These are phyloP conservation scores for Paramisgurnus dabryanus DNA, from an alignment of 2,113 vertebrate genomes.

Conservation along the genomic window DNA sequence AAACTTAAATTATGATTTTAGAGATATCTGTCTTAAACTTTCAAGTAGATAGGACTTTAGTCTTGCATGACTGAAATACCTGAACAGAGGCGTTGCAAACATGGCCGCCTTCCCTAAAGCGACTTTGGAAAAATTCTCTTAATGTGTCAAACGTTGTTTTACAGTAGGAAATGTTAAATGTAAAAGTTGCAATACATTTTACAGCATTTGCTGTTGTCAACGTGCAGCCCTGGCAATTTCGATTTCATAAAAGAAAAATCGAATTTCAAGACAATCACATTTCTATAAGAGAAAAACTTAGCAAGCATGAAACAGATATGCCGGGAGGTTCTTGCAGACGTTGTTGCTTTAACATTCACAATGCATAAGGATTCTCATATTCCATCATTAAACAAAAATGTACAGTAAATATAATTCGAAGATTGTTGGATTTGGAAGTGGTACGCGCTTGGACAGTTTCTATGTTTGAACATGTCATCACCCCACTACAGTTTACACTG, in stretches of 20 bases:
- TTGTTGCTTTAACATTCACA: neutral
- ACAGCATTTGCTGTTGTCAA: too few relatives aligned
- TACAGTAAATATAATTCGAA: constrained; percentile 17
- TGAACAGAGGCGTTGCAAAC: too few relatives aligned
- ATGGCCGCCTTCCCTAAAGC: too few relatives aligned
- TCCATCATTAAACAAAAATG: constrained; percentile 37
- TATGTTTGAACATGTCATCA: constrained; percentile 47
- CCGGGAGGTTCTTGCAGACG: neutral
- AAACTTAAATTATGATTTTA: too few relatives aligned
- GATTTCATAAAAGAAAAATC: constrained; percentile 13
- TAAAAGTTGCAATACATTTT: too few relatives aligned
- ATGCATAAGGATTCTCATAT: constrained; percentile 19
- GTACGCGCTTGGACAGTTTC: constrained; percentile 7
- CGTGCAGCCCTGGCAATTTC: constrained; percentile 38
- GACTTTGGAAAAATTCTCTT: too few relatives aligned
- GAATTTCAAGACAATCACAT: neutral
- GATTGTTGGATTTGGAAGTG: constrained; percentile 23
- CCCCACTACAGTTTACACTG: constrained; percentile 33
- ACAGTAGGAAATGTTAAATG: too few relatives aligned
- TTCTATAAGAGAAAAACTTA: neutral
- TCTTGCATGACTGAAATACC: too few relatives aligned
- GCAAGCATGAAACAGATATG: neutral
- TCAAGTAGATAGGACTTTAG: too few relatives aligned
- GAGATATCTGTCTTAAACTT: too few relatives aligned
- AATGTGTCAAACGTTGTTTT: too few relatives aligned